Conservation (phyloP, 2,888 invertebrate species). For the Cremastinae sp. region DNA sequence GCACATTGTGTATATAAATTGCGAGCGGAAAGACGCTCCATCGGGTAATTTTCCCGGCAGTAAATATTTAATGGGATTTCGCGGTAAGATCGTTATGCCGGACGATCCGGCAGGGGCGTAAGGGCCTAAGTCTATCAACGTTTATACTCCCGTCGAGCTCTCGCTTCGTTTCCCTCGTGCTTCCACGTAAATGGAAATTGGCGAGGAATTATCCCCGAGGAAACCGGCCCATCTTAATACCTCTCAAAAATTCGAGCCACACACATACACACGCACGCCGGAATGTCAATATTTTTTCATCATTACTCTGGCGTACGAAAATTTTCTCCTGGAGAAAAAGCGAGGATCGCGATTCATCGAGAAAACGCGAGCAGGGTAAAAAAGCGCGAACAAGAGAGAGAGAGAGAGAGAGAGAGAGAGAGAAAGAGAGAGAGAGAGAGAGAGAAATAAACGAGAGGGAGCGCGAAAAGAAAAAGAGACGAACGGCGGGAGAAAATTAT, state of each 20-base stretch:
- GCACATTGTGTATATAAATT: conserved; percentile 19
- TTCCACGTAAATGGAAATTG: conserved; percentile 36
- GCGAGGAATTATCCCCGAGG: conserved; percentile 23
- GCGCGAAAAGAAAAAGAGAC: background rate
- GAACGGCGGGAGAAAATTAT: background rate
- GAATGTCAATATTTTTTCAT: conserved; percentile 1
- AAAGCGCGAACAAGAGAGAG: too few species aligned
- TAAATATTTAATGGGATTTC: conserved; percentile 70
- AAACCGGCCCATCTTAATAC: too few species aligned
- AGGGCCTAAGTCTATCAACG: conserved; percentile 25
- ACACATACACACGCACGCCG: too few species aligned
- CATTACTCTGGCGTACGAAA: background rate
- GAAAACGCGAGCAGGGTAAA: too few species aligned
- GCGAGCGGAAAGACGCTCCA: conserved; percentile 47
- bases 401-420: too few species aligned
- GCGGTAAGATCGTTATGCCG: conserved; percentile 58
- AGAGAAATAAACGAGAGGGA: too few species aligned
- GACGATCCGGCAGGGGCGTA: conserved; percentile 44
- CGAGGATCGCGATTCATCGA: background rate
- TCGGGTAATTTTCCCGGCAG: conserved; percentile 64
- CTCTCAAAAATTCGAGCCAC: too few species aligned
- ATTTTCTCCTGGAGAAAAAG: background rate
- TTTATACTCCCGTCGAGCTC: background rate
- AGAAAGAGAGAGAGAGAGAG: too few species aligned
- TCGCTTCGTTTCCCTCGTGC: conserved; percentile 12